Conservation (phyloP, 2,113 vertebrate genomes). For the Odocoileus hemionus region DNA sequence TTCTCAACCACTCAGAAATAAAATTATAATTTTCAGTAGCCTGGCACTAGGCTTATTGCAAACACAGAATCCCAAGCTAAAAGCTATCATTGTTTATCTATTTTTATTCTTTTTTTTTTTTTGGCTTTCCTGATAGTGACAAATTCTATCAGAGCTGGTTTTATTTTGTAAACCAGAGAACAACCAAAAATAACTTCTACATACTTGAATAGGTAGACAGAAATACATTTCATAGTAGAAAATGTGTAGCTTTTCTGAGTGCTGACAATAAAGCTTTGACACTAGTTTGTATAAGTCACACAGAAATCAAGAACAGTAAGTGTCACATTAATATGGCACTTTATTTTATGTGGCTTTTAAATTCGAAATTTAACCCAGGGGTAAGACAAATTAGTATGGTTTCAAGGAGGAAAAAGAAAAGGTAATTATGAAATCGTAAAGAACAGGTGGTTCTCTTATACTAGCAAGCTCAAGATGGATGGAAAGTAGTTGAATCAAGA, state of each 20-base stretch:
- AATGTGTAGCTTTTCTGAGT: background rate
- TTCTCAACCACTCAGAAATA: slow-evolving; percentile 24
- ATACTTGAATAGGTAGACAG: background rate
- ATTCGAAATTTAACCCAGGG: background rate
- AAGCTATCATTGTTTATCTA: background rate
- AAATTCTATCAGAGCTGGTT: background rate
- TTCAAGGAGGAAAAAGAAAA: background rate
- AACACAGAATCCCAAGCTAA: background rate
- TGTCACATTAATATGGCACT: background rate
- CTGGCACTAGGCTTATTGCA: background rate
- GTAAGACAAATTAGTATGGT: background rate
- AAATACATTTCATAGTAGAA: background rate
- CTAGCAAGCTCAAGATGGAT: background rate
- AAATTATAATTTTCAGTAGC: slow-evolving; percentile 26
- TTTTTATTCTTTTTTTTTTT: background rate
- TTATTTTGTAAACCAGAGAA: background rate
- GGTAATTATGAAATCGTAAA: background rate
- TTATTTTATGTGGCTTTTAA: background rate
- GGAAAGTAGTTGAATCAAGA: background rate
- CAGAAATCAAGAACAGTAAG: slow-evolving; percentile 5
- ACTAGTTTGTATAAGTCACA: background rate
- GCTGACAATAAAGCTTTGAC: background rate
- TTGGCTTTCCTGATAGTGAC: background rate
- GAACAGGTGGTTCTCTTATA: background rate
- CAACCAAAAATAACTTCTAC: background rate